Evolutionary conservation across 2,113 vertebrate genomes (phyloP).

Genomic region (Anhinga rufa): DNA sequence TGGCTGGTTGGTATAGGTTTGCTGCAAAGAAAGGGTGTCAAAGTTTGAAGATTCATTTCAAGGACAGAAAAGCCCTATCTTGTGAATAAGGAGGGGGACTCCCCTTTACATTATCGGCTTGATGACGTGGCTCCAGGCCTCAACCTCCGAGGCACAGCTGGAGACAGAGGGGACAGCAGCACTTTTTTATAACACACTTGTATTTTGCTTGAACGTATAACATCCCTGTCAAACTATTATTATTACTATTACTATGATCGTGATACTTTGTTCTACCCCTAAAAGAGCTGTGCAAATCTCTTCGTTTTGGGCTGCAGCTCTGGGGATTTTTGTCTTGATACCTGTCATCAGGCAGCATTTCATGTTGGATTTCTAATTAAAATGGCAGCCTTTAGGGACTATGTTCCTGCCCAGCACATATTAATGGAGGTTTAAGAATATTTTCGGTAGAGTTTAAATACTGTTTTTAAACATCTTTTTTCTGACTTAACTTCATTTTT

Average conservation of each 20-base stretch:
- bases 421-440: background rate
- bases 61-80: background rate
- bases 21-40: background rate
- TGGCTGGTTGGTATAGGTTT: background rate
- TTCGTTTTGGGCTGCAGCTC: background rate
- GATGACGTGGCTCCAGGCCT: background rate
- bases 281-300: background rate
- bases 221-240: background rate
- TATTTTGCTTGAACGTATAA: background rate
- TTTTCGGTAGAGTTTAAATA: slow-evolving; percentile 12
- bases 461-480: background rate
- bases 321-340: background rate
- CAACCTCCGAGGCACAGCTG: background rate
- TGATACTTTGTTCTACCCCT: background rate
- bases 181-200: background rate
- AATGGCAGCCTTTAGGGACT: background rate
- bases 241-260: background rate
- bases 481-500: background rate
- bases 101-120: background rate
- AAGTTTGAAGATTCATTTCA: background rate
- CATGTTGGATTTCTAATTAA: slow-evolving; percentile 30
- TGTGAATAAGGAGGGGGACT: background rate
- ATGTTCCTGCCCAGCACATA: background rate
- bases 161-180: background rate
- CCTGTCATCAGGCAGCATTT: background rate